phyloP scores from a whole-genome alignment of 2,113 vertebrate genomes.

The Symphodus melops region DNA sequence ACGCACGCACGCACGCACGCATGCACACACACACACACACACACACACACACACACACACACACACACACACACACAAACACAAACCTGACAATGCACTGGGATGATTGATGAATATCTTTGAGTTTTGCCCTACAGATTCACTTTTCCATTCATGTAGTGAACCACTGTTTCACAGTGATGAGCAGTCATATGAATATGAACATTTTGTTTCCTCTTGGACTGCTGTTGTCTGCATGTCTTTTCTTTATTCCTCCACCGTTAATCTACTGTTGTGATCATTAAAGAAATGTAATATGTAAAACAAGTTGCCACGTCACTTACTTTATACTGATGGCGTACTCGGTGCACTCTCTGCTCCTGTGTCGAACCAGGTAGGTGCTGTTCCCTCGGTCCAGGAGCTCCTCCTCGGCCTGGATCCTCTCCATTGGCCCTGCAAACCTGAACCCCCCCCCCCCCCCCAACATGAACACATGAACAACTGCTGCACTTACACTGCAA shows the following conservation, averaged over 20 bases:
- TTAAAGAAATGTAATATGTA: neutral
- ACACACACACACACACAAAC: too few relatives aligned
- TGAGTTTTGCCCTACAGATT: too few relatives aligned
- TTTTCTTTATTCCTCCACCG: neutral
- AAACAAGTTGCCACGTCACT: slow-evolving; percentile 63
- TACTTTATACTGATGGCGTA: slow-evolving; percentile 98
- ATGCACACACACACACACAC: too few relatives aligned
- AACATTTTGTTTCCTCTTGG: too few relatives aligned
- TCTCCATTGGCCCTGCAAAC: slow-evolving; percentile 95
- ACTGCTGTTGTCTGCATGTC: slow-evolving; percentile 7
- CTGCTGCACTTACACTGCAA: slow-evolving; percentile 50
- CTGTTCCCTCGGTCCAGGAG: slow-evolving; percentile 90
- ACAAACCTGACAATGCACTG: too few relatives aligned
- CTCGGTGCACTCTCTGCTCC: slow-evolving; percentile 92
- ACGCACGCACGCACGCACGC: too few relatives aligned
- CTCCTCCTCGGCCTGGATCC: slow-evolving; percentile 91
- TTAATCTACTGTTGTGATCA: neutral
- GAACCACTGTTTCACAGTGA: too few relatives aligned
- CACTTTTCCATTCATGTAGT: too few relatives aligned
- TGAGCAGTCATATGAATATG: too few relatives aligned
- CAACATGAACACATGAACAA: slow-evolving; percentile 52
- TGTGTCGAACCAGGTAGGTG: slow-evolving; percentile 92
- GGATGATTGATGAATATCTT: too few relatives aligned
- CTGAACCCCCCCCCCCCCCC: slow-evolving; percentile 82
- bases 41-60: too few relatives aligned